Conservation (phyloP, 2,888 invertebrate genomes). For the Drosophila mettleri region DNA sequence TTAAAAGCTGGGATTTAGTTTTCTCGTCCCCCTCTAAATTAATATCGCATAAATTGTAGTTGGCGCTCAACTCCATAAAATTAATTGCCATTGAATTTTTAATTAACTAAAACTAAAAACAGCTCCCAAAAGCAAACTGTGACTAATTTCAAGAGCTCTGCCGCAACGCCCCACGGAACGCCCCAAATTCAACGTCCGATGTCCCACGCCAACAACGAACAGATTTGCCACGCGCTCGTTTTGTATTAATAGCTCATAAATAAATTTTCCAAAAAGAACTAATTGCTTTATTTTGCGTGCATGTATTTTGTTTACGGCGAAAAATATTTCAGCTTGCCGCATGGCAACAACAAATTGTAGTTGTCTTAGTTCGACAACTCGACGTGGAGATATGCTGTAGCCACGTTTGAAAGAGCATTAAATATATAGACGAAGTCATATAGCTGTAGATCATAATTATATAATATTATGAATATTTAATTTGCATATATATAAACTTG, state of each 20-base stretch:
- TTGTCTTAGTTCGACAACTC: not conserved
- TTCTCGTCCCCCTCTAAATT: slow-evolving; percentile 21
- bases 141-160: slow-evolving; percentile 45
- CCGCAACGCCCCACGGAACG: not conserved
- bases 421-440: no score
- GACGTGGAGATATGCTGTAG: not conserved
- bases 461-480: not conserved
- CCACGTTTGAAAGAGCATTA: no score
- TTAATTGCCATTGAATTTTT: slow-evolving; percentile 71
- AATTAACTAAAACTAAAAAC: slow-evolving; percentile 69
- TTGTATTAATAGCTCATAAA: slow-evolving; percentile 73
- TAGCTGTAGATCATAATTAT: not conserved
- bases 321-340: slow-evolving; percentile 34
- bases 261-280: slow-evolving; percentile 58
- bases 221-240: slow-evolving; percentile 61
- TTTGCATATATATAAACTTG: not conserved
- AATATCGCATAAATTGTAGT: slow-evolving; percentile 58
- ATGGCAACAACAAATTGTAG: slow-evolving; percentile 37
- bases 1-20: slow-evolving; percentile 37
- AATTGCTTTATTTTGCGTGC: slow-evolving; percentile 63
- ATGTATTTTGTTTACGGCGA: slow-evolving; percentile 30
- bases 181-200: no score
- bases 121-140: slow-evolving; percentile 31
- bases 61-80: slow-evolving; percentile 31
- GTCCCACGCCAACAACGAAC: not conserved